Base-by-base conservation (phyloP, 2,113 vertebrate genomes). In the Phrynocephalus versicolor region DNA sequence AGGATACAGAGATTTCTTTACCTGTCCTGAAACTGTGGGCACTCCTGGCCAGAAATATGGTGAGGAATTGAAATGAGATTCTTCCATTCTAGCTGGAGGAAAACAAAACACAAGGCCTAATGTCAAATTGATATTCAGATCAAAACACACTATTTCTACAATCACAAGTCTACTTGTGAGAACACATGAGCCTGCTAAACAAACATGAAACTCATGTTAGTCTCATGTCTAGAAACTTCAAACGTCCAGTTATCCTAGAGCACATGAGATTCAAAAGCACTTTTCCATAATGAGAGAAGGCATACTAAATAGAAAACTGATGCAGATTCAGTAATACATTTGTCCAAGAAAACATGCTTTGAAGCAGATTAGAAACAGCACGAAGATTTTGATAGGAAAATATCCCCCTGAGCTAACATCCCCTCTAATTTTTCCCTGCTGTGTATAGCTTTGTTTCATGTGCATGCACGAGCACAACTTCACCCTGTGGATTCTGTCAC, bases 1-100 rank as follows among this genome's bases (percentile, higher is more conserved):
- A 58, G 79, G 62, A 90, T 86, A 60, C 0, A 12, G 65, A 70
- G 71, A 37, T 37, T 51, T 87, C 95, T 94, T 51, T 96, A 99
- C 98, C 97, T 98, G 98, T 95, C 98, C 98, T 73, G 97, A 98
- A 88, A 99, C 97, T 3, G 98, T 97, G 84, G 98, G 97, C 87
- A 99, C 97, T 27, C 97, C 98, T 91, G 98, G 98, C 98, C 98
- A 99, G 96, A 99, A 99, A 96, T 99, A 99, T 1, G 98, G 97
- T 64, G 98, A 98, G 89, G 98, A 99, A 96, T 98, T 99, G 95
- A 99, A 99, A 95, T 99, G 98, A 96, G 98, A 99, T 95, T 99
- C 98, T 96, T 99, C 98, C 98, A 99, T 99, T 96, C 97, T 97
- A 97, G 97, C 98, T 99, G 96, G 93, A 39, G 74, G 93, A 96